Percentiles rank a stretch among this genome's conserved stretches.
phyloP scores from a whole-genome alignment of 2,797 vertebrate genomes.

The Onychomys arenicola region DNA sequence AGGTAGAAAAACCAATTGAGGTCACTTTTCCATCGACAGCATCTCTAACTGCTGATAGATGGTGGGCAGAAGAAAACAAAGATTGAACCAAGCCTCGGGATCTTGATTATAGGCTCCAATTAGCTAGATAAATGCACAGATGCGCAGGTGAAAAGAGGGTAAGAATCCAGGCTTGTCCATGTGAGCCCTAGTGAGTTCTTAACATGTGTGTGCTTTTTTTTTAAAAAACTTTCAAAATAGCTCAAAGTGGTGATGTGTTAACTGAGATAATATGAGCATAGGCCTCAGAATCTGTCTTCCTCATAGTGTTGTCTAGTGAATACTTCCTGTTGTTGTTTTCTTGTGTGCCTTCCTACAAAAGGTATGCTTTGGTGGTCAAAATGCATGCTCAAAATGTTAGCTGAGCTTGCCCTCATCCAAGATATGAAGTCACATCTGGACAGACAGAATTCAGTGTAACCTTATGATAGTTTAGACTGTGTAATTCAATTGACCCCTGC shows the following conservation, averaged over 20 bases:
- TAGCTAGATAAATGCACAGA: not conserved
- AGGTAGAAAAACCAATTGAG: not conserved
- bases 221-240: not conserved
- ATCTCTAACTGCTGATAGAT: not conserved
- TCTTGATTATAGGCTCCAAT: too few species aligned
- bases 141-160: not conserved
- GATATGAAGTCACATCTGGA: not conserved
- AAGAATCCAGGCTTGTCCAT: not conserved
- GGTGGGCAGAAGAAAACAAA: not conserved
- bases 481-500: not conserved
- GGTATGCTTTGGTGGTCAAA: not conserved
- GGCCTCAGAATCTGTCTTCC: not conserved
- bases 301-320: not conserved
- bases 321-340: not conserved
- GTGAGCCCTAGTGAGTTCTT: not conserved
- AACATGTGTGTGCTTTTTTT: not conserved
- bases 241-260: not conserved
- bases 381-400: not conserved
- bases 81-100: not conserved
- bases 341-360: conserved; percentile 17
- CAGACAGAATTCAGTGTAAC: not conserved
- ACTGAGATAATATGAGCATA: not conserved
- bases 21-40: not conserved
- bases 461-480: not conserved
- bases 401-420: not conserved